A percentile compares a stretch with the other conserved stretches of the same genome.
Evolutionary conservation across 2,113 vertebrate species (phyloP).

Genomic region (Oplegnathus fasciatus): DNA sequence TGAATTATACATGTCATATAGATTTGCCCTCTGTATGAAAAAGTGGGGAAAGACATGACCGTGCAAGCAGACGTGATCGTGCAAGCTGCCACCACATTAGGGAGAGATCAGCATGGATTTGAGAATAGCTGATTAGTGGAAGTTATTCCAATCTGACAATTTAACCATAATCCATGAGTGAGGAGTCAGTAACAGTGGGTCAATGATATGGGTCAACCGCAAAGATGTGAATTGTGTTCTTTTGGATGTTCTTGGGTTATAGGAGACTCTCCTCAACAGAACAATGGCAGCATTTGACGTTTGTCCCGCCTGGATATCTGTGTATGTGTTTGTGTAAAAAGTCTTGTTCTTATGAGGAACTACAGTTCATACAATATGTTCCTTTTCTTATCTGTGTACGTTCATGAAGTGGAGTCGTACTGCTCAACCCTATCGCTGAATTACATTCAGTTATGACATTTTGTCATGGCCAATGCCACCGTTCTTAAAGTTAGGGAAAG

Average conservation of each 20-base stretch:
- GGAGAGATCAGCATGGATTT: background rate
- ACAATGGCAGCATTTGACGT: background rate
- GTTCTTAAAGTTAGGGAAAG: no score
- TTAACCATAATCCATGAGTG: background rate
- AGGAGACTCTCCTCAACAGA: background rate
- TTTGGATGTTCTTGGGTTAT: background rate
- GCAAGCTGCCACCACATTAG: conserved; percentile 31
- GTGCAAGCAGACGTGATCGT: background rate
- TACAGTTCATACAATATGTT: no score
- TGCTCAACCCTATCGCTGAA: no score
- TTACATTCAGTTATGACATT: no score
- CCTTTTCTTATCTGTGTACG: no score
- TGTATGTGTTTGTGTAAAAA: no score
- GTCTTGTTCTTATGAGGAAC: no score
- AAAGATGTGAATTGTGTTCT: background rate
- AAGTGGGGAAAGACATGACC: conserved; percentile 22
- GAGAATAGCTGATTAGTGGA: conserved; percentile 5
- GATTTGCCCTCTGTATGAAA: conserved; percentile 45
- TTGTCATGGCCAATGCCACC: no score
- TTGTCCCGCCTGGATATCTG: no score
- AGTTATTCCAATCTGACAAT: background rate
- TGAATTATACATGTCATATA: conserved; percentile 70
- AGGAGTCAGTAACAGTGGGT: background rate
- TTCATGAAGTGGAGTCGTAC: no score
- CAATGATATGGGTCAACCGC: background rate